Evolutionary conservation across 2,113 vertebrate species (phyloP), one percentile per base, ranked within the genome.

Genomic region (Axis porcinus): DNA sequence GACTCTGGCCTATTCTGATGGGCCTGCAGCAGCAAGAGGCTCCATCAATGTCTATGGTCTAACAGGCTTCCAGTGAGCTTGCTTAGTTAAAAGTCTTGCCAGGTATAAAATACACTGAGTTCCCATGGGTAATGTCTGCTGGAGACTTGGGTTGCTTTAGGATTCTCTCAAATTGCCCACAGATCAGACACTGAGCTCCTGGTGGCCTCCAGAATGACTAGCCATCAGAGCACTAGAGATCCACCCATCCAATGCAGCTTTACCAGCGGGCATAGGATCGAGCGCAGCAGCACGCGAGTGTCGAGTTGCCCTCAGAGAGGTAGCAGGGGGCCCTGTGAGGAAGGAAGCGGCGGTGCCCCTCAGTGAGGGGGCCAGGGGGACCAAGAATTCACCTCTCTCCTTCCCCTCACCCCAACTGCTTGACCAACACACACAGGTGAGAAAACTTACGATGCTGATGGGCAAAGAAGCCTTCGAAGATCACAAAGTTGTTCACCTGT

Each of bases 401-500:
- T 94, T 95, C 79, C 94, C 95, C 74, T 93, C 96, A 94, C 98
- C 98, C 98, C 98, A n/a, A 5, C 30, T 96, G 92, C 28, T 55
- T 97, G 98, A 98, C 98, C 97, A 81, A 96, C 94, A 97, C 89
- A 97, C 97, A 97, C 89, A 98, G 97, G 93, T 84, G 93, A 85
- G 57, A 96, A 85, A 60, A 98, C 98, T 99, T 99, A 99, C 99
- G 99, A 98, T 99, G 98, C 95, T 98, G 98, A 97, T 99, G 99
- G 89, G 98, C 97, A 98, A 99, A 99, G 98, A 99, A 99, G 91
- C 99, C 99, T 74, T 99, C 99, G 82, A 99, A 99, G 91, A 99
- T 99, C 98, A 99, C 99, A 98, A 99, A 99, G 99, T 99, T 99
- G 98, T 99, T 99, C 95, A 99, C 99, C 99, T 99, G 89, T 45